A percentile compares a stretch with the other conserved stretches of the same genome.
Evolutionary conservation across 2,888 invertebrate genomes (phyloP).

Genomic region (Esperia sulphurella): DNA sequence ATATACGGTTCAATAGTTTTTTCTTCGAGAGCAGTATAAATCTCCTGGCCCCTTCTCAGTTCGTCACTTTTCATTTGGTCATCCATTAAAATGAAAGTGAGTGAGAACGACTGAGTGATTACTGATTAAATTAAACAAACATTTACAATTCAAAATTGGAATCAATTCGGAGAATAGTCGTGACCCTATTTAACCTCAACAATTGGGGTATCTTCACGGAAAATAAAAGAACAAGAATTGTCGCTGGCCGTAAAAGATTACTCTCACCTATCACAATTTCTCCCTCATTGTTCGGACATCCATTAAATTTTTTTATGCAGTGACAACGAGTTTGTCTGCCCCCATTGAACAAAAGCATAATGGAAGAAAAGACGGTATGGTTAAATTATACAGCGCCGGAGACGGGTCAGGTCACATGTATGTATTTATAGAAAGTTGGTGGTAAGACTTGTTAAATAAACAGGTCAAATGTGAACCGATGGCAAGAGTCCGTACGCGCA

Average conservation of each 20-base stretch:
- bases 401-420: constrained; percentile 52
- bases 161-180: constrained; percentile 38
- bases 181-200: constrained; percentile 65
- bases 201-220: constrained; percentile 48
- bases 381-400: constrained; percentile 58
- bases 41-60: background rate
- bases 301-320: constrained; percentile 61
- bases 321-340: constrained; percentile 68
- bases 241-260: constrained; percentile 63
- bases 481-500: constrained; percentile 1
- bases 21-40: background rate
- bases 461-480: constrained; percentile 14
- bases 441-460: constrained; percentile 18
- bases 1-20: too few relatives aligned
- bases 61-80: constrained; percentile 21
- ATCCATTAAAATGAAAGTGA: constrained; percentile 15
- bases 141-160: constrained; percentile 59
- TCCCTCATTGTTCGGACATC: constrained; percentile 64
- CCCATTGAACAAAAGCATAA: constrained; percentile 59
- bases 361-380: constrained; percentile 61
- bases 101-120: background rate
- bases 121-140: constrained; percentile 13
- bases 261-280: constrained; percentile 79
- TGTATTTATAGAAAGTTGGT: constrained; percentile 37
- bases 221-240: constrained; percentile 60